These are phyloP conservation scores for Lucinisca nassula DNA, from an alignment of 2,888 invertebrate genomes.

Conservation along the genomic window DNA sequence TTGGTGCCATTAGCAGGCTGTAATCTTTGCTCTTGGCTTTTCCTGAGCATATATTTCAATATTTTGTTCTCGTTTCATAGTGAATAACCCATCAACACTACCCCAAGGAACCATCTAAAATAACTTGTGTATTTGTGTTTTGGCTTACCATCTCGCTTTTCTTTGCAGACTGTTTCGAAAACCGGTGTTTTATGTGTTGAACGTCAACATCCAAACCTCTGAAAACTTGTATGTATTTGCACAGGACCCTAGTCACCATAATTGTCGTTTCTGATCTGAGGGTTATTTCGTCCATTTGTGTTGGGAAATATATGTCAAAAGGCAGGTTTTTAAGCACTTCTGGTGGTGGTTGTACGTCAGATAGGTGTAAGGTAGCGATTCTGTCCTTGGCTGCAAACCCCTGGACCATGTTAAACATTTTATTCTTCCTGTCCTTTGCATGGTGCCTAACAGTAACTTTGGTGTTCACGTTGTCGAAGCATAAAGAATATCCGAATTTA, in stretches of 20 bases:
- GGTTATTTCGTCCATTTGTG: slow-evolving; percentile 30
- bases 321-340: slow-evolving; percentile 31
- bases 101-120: too few species aligned
- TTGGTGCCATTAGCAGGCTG: too few species aligned
- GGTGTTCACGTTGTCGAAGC: slow-evolving; percentile 52
- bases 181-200: neutral
- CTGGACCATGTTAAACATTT: slow-evolving; percentile 56
- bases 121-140: too few species aligned
- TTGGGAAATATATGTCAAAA: slow-evolving; percentile 13
- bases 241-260: slow-evolving; percentile 3
- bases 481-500: slow-evolving; percentile 27
- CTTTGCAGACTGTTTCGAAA: neutral
- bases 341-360: slow-evolving; percentile 25
- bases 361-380: slow-evolving; percentile 32
- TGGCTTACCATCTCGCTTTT: slow-evolving; percentile 28
- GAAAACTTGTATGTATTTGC: neutral
- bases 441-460: slow-evolving; percentile 47
- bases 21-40: too few species aligned
- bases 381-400: slow-evolving; percentile 42
- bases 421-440: slow-evolving; percentile 42
- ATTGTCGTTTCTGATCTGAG: neutral
- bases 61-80: too few species aligned
- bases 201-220: neutral
- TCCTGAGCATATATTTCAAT: too few species aligned
- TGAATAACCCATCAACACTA: too few species aligned